A percentile compares a stretch with the other conserved stretches of the same genome.
Conservation (phyloP, 2,888 invertebrate genomes). For the Luperina nickerlii region DNA sequence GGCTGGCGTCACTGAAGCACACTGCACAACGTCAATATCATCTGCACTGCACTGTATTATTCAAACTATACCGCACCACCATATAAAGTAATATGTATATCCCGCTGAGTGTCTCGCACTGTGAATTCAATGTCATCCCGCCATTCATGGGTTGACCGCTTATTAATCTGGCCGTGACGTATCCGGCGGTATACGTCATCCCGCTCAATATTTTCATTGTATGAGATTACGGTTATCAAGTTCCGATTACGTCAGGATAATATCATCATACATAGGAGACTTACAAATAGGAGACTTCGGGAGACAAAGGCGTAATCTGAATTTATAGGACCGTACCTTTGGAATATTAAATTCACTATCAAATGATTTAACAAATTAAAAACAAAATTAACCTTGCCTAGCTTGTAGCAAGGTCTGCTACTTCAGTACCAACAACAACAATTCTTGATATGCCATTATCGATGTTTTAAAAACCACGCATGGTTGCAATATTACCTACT, state of each 20-base stretch:
- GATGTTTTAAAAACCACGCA: conserved; percentile 34
- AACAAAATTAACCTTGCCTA: conserved; percentile 42
- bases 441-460: conserved; percentile 42
- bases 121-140: conserved; percentile 64
- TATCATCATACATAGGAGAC: not conserved
- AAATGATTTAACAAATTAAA: conserved; percentile 20
- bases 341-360: not conserved
- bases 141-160: conserved; percentile 58
- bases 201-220: conserved; percentile 32
- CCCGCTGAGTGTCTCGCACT: conserved; percentile 26
- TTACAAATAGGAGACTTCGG: not conserved
- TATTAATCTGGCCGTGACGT: conserved; percentile 60
- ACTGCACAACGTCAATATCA: conserved; percentile 48
- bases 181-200: conserved; percentile 45
- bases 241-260: conserved; percentile 35
- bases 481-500: conserved; percentile 25
- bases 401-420: conserved; percentile 23
- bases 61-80: conserved; percentile 35
- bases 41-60: conserved; percentile 56
- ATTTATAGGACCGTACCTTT: conserved; percentile 13
- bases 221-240: conserved; percentile 10
- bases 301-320: conserved; percentile 13
- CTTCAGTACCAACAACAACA: conserved; percentile 19
- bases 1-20: conserved; percentile 45
- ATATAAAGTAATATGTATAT: conserved; percentile 64